Evolutionary conservation across 1,140 invertebrate species (phyloP).

Genomic region (Thalassaphorura encarpata): DNA sequence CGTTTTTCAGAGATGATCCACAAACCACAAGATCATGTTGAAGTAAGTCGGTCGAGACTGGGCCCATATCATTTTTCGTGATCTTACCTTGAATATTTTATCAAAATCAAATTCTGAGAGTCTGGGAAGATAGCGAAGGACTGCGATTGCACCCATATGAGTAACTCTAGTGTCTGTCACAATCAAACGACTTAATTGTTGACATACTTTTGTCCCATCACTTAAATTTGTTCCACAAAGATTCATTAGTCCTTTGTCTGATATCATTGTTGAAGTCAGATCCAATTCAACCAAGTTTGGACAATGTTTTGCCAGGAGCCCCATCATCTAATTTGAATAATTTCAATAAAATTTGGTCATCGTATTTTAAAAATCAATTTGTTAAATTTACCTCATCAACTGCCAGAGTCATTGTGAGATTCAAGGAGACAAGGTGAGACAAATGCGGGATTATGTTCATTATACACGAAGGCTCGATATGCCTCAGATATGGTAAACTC

Average conservation of each 20-base stretch:
- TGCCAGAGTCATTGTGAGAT: constrained; percentile 35
- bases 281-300: constrained; percentile 34
- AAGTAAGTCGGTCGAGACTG: too few species aligned
- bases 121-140: constrained; percentile 32
- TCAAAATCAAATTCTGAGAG: constrained; percentile 36
- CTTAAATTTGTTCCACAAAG: constrained; percentile 26
- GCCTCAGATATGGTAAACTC: constrained; percentile 34
- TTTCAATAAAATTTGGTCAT: constrained; percentile 33
- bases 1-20: too few species aligned
- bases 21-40: too few species aligned
- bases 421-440: constrained; percentile 29
- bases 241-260: constrained; percentile 34
- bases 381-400: constrained; percentile 36
- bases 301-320: constrained; percentile 33
- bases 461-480: constrained; percentile 33
- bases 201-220: constrained; percentile 30
- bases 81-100: constrained; percentile 35
- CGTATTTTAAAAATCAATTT: constrained; percentile 31
- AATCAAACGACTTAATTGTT: constrained; percentile 32
- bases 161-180: constrained; percentile 34
- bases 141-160: constrained; percentile 30
- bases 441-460: constrained; percentile 32
- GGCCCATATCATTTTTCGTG: too few species aligned
- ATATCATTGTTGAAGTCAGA: constrained; percentile 34
- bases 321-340: constrained; percentile 34